phyloP scores from a whole-genome alignment of 2,113 vertebrate genomes.

The Psilopogon haemacephalus region DNA sequence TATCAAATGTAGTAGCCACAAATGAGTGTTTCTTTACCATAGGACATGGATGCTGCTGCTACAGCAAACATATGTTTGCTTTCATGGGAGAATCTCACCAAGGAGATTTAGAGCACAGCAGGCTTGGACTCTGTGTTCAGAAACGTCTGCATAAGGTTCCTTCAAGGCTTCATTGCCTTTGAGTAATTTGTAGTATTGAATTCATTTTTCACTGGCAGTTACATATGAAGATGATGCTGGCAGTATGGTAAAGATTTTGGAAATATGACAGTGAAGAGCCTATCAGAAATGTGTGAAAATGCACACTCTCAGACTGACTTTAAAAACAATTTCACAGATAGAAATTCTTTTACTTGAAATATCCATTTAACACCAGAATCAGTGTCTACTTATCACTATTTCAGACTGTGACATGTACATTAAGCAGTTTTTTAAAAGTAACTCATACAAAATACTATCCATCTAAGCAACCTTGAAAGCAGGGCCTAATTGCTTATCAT shows the following conservation, averaged over 20 bases:
- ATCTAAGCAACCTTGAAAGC: conserved; percentile 16
- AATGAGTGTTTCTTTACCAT: not conserved
- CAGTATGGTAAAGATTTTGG: conserved; percentile 1
- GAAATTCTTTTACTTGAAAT: conserved; percentile 8
- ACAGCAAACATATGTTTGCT: not conserved
- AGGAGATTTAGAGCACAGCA: not conserved
- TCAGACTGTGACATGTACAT: not conserved
- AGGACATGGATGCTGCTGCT: not conserved
- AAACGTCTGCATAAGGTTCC: not conserved
- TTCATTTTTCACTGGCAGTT: conserved; percentile 27
- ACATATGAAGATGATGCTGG: conserved; percentile 8
- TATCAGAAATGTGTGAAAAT: conserved; percentile 4
- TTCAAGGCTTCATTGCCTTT: conserved; percentile 31
- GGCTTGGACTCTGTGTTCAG: not conserved
- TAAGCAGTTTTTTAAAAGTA: not conserved
- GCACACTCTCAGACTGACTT: not conserved
- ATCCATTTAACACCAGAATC: not conserved
- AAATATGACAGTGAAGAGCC: not conserved
- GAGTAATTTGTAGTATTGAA: not conserved
- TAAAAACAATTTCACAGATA: not conserved
- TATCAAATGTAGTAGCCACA: not conserved
- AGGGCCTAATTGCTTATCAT: conserved; percentile 39
- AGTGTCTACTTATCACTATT: not conserved
- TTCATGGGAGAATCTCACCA: not conserved
- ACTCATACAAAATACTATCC: not conserved